A percentile compares a stretch with the other conserved stretches of the same genome.
phyloP scores from a whole-genome alignment of 2,888 invertebrate genomes.

The Ophion ellenae region DNA sequence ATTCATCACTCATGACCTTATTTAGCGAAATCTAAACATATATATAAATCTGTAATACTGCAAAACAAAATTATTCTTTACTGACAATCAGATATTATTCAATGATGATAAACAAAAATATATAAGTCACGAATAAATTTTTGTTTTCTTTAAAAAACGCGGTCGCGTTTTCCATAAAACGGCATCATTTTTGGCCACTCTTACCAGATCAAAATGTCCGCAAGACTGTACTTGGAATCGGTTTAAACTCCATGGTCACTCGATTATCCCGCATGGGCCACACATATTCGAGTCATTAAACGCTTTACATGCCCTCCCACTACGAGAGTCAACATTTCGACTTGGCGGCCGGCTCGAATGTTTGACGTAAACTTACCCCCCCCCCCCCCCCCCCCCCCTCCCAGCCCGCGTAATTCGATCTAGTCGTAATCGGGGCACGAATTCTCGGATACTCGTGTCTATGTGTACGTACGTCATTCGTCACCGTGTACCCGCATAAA shows the following conservation, averaged over 20 bases:
- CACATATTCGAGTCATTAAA: slow-evolving; percentile 43
- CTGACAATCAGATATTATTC: too few species aligned
- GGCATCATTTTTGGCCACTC: too few species aligned
- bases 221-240: background rate
- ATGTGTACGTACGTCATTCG: slow-evolving; percentile 32
- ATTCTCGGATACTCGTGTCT: too few species aligned
- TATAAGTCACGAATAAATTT: too few species aligned
- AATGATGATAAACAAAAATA: too few species aligned
- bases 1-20: too few species aligned
- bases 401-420: background rate
- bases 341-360: slow-evolving; percentile 18
- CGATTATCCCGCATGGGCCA: slow-evolving; percentile 48
- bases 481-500: slow-evolving; percentile 60
- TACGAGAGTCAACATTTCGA: slow-evolving; percentile 44
- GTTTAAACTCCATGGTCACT: background rate
- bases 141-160: too few species aligned
- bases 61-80: too few species aligned
- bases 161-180: too few species aligned
- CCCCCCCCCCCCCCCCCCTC: background rate
- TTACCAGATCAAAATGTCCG: too few species aligned
- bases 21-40: too few species aligned
- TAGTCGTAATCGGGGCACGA: background rate
- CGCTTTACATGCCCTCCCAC: slow-evolving; percentile 27
- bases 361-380: slow-evolving; percentile 26
- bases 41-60: too few species aligned